Evolutionary conservation across 2,113 vertebrate genomes (phyloP).

Genomic region (Riparia riparia): DNA sequence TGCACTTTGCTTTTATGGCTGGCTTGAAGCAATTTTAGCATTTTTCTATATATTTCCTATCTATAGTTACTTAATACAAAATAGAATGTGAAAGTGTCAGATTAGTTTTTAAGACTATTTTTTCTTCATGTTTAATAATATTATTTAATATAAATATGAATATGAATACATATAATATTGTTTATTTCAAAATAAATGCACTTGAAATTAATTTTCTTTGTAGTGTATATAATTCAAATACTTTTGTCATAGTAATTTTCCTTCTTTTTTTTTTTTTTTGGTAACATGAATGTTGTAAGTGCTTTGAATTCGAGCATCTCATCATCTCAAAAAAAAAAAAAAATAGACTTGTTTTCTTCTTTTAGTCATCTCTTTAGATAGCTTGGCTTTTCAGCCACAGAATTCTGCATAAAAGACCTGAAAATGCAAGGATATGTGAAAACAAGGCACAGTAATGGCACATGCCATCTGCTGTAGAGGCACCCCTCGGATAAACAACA

Average conservation of each 20-base stretch:
- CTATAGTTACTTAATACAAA: not conserved
- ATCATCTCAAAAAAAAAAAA: not conserved
- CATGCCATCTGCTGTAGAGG: conserved; percentile 34
- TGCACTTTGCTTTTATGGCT: conserved; percentile 50
- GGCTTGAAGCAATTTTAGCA: conserved; percentile 22
- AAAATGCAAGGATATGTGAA: conserved; percentile 9
- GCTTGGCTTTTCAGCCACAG: not conserved
- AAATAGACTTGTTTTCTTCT: not conserved
- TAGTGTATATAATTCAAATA: not conserved
- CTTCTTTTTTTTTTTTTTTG: not conserved
- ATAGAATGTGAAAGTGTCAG: conserved; percentile 47
- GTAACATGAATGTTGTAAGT: not conserved
- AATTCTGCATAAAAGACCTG: not conserved
- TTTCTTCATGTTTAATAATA: conserved; percentile 48
- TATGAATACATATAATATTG: conserved; percentile 16
- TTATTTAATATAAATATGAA: conserved; percentile 59
- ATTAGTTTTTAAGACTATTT: conserved; percentile 53
- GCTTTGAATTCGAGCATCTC: not conserved
- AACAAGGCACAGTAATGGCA: not conserved
- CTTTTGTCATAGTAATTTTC: not conserved
- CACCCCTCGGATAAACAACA: not conserved
- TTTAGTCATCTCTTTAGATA: not conserved
- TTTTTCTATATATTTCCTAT: conserved; percentile 43
- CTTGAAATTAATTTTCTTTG: conserved; percentile 1
- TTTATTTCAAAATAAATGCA: conserved; percentile 62